These are phyloP conservation scores for Halictus rubicundus DNA, from an alignment of 1,140 invertebrate genomes.

Conservation along the genomic window DNA sequence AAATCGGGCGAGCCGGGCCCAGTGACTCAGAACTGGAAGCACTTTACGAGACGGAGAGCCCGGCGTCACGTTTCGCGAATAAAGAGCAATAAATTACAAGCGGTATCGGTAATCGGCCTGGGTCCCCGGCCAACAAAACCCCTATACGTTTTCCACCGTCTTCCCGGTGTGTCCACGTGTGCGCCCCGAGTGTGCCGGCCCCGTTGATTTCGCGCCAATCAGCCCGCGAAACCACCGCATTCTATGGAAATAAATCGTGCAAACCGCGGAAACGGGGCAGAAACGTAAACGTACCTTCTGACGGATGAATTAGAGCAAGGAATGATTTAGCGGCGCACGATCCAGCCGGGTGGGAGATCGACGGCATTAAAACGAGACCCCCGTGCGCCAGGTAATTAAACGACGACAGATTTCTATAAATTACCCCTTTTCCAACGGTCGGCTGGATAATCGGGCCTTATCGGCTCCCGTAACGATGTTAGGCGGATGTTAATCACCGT, in stretches of 20 bases:
- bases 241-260: slow-evolving; percentile 43
- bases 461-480: neutral
- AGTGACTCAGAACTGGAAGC: slow-evolving; percentile 75
- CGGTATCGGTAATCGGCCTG: slow-evolving; percentile 77
- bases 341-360: neutral
- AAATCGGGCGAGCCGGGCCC: slow-evolving; percentile 65
- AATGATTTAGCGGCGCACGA: slow-evolving; percentile 19
- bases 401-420: slow-evolving; percentile 4
- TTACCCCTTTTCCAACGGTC: neutral
- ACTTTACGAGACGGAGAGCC: slow-evolving; percentile 71
- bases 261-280: slow-evolving; percentile 12
- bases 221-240: slow-evolving; percentile 28
- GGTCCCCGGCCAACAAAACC: slow-evolving; percentile 49
- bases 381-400: slow-evolving; percentile 20
- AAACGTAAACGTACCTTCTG: neutral
- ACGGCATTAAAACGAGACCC: neutral
- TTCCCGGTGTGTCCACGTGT: slow-evolving; percentile 52
- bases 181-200: neutral
- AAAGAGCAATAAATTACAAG: slow-evolving; percentile 77
- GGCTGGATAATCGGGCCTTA: neutral
- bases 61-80: slow-evolving; percentile 74
- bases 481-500: neutral
- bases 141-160: slow-evolving; percentile 23
- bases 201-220: slow-evolving; percentile 47
- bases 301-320: slow-evolving; percentile 37